Base-by-base conservation (phyloP, 2,113 vertebrate genomes). In the Scartelaos histophorus region DNA sequence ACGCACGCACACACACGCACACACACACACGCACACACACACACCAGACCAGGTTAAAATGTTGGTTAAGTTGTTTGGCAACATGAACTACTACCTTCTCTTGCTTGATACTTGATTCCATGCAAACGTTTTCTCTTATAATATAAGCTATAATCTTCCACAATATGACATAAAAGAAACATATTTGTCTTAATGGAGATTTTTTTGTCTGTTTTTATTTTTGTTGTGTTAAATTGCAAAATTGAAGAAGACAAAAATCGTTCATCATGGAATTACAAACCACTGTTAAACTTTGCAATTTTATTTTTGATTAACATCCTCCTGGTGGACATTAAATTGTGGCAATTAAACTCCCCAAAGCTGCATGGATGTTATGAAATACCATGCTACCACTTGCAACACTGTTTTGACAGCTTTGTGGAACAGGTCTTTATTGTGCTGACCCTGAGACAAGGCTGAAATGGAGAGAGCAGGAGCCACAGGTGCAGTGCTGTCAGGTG, bases 11-110 rank as follows among this genome's bases (percentile, higher is more conserved):
- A 35, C 38, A 38, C 38, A 6, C 7, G 38, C 29, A 6, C 7
- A 71, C 3, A 66, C 7, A 34, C 43, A 47, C 51, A 19, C 24
- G n/a, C 17, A 61, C 1, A 49, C 5, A 11, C n/a, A 22, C 60
- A 79, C 71, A 70, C 75, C 53, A 22, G 68, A 64, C 66, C 51
- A 46, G 46, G 47, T 58, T 56, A 57, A 51, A 43, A 67, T 19
- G 29, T 38, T 73, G 67, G 51, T 29, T 64, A 43, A 24, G 67
- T 70, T 74, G 67, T 70, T 74, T 76, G 65, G 68, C 49, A 29
- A 69, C 2, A 3, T 53, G 38, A 54, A 46, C 12, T 51, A 24
- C 38, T 25, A 22, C n/a, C n/a, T n/a, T n/a, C n/a, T n/a, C n/a
- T n/a, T n/a, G n/a, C n/a, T n/a, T n/a, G n/a, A n/a, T n/a, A n/a